Base-by-base conservation (phyloP, 2,888 invertebrate genomes). In the Anthrax anthrax region DNA sequence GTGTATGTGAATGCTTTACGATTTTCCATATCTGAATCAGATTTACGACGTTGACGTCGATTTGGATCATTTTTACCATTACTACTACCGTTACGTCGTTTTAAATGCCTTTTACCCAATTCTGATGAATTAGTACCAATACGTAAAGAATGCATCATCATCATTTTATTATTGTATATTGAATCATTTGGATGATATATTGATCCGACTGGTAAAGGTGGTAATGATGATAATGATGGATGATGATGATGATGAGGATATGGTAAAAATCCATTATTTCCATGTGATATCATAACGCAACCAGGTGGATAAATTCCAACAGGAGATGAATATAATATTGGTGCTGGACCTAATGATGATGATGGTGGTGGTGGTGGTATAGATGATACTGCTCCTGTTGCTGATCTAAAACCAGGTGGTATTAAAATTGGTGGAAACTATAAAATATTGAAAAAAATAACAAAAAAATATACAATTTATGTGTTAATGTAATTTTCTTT, bases 1-100 rank as follows among this genome's bases (percentile, higher is more conserved):
- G 62, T 65, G 43, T 67, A 67, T 32, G 61, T 62, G 46, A 66
- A 65, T 14, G 65, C 64, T 27, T 60, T 57, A 34, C 58, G 55
- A 44, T 52, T 55, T 43, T 57, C 62, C 10, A 61, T 56, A 55
- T 67, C 66, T 12, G 62, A 60, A 46, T 67, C 64, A 29, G 67
- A 66, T 47, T 63, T 66, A 46, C 66, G 61, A 27, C 65, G 59
- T 49, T 64, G 65, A n/a, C 61, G 60, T 9, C 59, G 60, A 53
- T 56, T 60, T 6, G 55, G 58, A 45, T 59, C 57, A 23, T 56
- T 54, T 49, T 60, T 61, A 2, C 59, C 54, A 1, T 53, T 42
- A n/a, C 58, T 54, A 48, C 60, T 61, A 2, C 59, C 54, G 1
- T 53, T 42, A n/a, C 58, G 56, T 19, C 51, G 51, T 32, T 50